Percentiles rank a stretch among this genome's conserved stretches.
phyloP scores from a whole-genome alignment of 2,113 vertebrate genomes.

The Uropsilus gracilis region DNA sequence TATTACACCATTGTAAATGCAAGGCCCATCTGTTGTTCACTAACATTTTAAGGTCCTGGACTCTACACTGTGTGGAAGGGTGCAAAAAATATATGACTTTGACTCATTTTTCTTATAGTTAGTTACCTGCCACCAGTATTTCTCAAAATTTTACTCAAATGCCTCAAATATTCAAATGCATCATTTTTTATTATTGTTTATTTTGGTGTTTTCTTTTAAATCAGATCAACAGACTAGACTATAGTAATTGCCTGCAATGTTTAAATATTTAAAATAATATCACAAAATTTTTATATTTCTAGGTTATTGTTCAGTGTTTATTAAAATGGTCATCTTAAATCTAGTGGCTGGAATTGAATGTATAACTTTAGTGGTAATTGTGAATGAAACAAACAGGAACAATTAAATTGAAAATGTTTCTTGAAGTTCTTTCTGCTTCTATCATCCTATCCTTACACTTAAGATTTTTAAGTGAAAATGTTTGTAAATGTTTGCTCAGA shows the following conservation, averaged over 20 bases:
- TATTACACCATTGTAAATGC: too few relatives aligned
- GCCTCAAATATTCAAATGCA: background rate
- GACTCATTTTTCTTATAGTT: too few relatives aligned
- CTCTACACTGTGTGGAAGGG: too few relatives aligned
- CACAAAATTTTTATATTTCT: background rate
- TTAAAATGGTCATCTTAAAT: background rate
- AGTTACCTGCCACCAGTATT: background rate
- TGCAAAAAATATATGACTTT: too few relatives aligned
- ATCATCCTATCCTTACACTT: background rate
- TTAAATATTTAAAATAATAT: background rate
- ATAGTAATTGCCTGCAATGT: background rate
- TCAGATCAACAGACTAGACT: background rate
- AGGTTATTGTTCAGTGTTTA: background rate
- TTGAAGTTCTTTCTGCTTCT: background rate
- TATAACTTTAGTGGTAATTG: background rate
- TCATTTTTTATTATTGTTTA: background rate
- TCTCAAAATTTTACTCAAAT: background rate
- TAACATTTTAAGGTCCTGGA: too few relatives aligned
- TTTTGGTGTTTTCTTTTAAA: background rate
- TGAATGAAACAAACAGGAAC: background rate
- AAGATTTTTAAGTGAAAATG: constrained; percentile 1
- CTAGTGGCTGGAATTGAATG: background rate
- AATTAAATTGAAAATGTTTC: background rate
- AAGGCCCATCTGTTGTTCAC: too few relatives aligned
- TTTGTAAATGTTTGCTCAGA: background rate